Conservation (phyloP, 2,113 vertebrate genomes). For the Empidonax traillii region DNA sequence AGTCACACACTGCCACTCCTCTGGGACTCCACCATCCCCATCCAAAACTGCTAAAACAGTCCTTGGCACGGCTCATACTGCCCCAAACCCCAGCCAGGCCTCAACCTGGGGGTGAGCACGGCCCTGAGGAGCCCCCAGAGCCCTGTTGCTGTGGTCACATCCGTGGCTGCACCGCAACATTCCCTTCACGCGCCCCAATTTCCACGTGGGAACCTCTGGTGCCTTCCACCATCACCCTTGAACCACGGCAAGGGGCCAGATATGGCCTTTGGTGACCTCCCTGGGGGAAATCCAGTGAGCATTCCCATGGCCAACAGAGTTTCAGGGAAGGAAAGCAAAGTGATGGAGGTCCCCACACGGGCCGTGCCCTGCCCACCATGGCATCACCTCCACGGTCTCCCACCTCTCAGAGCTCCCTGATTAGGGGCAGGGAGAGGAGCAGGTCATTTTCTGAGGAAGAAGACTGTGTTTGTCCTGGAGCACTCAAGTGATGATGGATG, state of each 20-base stretch:
- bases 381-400: background rate
- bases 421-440: background rate
- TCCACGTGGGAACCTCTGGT: rapidly evolving
- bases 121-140: background rate
- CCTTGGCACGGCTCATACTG: background rate
- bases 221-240: rapidly evolving
- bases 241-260: background rate
- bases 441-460: background rate
- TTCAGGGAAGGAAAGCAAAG: background rate
- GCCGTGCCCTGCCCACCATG: rapidly evolving
- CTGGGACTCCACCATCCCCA: too few species aligned
- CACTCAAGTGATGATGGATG: rapidly evolving
- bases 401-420: background rate
- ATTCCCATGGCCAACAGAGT: background rate
- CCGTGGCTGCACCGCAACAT: rapidly evolving
- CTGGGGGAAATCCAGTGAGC: background rate
- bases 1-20: background rate
- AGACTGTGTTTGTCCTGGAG: background rate
- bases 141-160: background rate
- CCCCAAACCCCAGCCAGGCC: background rate
- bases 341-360: background rate
- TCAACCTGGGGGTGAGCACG: background rate
- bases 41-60: background rate
- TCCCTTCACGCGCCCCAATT: rapidly evolving
- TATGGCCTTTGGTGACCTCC: background rate